Conservation (phyloP, 2,888 invertebrate genomes). For the Gastrophysa polygoni region DNA sequence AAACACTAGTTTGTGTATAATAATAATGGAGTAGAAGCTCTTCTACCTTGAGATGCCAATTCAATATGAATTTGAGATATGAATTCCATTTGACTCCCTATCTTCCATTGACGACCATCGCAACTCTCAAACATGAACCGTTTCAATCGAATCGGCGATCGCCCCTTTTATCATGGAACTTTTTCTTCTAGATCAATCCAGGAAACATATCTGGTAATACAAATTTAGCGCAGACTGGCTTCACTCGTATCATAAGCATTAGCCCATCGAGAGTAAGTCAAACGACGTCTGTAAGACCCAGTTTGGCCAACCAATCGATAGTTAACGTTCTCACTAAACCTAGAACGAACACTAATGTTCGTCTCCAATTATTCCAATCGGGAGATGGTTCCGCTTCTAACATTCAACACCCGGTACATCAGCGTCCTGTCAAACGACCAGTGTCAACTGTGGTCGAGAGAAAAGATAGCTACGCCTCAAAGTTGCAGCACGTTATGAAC, state of each 20-base stretch:
- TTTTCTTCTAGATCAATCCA: conserved; percentile 42
- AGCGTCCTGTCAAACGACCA: conserved; percentile 57
- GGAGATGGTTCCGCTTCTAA: conserved; percentile 34
- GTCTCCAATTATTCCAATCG: conserved; percentile 54
- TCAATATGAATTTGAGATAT: too few relatives aligned
- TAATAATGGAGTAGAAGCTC: too few relatives aligned
- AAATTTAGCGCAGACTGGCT: conserved; percentile 57
- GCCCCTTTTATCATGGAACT: neutral
- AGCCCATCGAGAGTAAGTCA: conserved; percentile 52
- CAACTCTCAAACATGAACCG: too few relatives aligned
- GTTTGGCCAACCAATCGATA: conserved; percentile 57
- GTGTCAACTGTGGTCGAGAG: conserved; percentile 58
- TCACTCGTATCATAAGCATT: conserved; percentile 63
- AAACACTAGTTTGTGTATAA: too few relatives aligned
- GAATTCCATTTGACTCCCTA: conserved; percentile 48
- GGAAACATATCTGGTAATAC: conserved; percentile 41
- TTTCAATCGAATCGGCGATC: too few relatives aligned
- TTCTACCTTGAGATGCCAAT: too few relatives aligned
- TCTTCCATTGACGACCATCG: conserved; percentile 41
- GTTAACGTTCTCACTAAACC: conserved; percentile 56
- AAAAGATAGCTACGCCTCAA: conserved; percentile 61
- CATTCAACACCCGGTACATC: conserved; percentile 38
- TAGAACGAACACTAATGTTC: conserved; percentile 49
- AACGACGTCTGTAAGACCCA: conserved; percentile 54
- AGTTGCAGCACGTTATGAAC: conserved; percentile 73